Evolutionary conservation across 2,888 invertebrate species (phyloP), one percentile per base, ranked within the genome.

Genomic region (Metellina segmentata): DNA sequence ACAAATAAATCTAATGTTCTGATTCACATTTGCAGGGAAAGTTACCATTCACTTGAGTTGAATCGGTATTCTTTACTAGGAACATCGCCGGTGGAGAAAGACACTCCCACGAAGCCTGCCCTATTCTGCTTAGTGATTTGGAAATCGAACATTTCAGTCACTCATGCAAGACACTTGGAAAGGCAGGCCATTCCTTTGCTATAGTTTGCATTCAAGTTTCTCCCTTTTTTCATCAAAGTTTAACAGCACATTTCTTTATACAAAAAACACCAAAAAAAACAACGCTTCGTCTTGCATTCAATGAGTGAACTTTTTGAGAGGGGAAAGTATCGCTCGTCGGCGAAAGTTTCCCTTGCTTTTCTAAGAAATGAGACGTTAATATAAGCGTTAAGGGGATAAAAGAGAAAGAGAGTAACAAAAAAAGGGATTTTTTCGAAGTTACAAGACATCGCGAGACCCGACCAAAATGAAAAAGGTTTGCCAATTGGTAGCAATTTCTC

Each of bases 361-460:
- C 49, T 81, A 82, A n/a, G 74, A 72, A 74, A 83, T 83, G 74
- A 83, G 53, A 83, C 74, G 49, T 74, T 74, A 83, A 83, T 74
- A 83, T 74, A 83, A 83, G n/a, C 53, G 74, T 83, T 83, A 52
- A 83, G 83, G 13, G 77, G 48, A 74, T 34, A 82, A 34, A 19
- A 34, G n/a, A 53, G 34, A 5, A 83, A 83, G 8, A 16, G 53
- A 74, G 49, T 82, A 49, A 48, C 49, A 20, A 70, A 71, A 61
- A 53, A 71, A 8, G 34, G 16, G n/a, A n/a, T 49, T 82, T 69
- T 81, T 82, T 71, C n/a, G 16, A 53, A 61, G 79, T 34, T 61
- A 34, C 53, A 74, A 52, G 83, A 83, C 53, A 34, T 16, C 74
- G 9, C 70, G 16, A 49, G 70, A 34, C 34, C 34, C 34, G 34